These are phyloP conservation scores for Macroglossus sobrinus DNA, from an alignment of 2,113 vertebrate species.

Conservation along the genomic window DNA sequence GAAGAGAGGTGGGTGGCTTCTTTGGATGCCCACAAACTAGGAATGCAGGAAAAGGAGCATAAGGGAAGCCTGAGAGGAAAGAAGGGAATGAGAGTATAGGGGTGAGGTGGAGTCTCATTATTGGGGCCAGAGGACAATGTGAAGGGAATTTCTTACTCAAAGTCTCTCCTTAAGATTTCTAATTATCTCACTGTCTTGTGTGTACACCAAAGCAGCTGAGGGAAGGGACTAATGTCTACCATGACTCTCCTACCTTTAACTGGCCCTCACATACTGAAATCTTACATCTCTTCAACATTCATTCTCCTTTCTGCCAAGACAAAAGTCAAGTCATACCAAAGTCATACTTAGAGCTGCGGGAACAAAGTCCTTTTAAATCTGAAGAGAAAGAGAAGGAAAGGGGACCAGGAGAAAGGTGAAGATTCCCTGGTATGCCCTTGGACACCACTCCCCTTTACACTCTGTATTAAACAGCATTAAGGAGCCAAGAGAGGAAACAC, in stretches of 20 bases:
- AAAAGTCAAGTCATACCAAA: conserved; percentile 11
- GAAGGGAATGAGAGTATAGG: neutral
- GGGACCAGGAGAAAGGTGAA: neutral
- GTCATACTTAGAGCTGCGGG: neutral
- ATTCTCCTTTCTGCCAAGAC: neutral
- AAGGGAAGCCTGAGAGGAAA: neutral
- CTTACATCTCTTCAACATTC: neutral
- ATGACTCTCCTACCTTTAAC: neutral
- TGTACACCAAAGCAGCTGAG: neutral
- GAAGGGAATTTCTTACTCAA: neutral
- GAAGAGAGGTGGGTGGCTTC: neutral
- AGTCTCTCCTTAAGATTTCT: neutral
- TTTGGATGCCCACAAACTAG: neutral
- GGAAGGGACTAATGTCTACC: neutral
- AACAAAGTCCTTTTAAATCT: conserved; percentile 34
- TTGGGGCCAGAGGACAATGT: neutral
- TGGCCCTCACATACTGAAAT: neutral
- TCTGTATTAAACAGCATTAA: conserved; percentile 45
- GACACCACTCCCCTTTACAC: neutral
- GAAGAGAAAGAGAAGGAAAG: neutral
- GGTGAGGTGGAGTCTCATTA: neutral
- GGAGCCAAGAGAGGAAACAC: conserved; percentile 29
- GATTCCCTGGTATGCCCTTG: conserved; percentile 10
- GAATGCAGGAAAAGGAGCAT: neutral
- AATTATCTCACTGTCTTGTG: neutral